These are phyloP conservation scores for Antennarius maculatus DNA, from an alignment of 2,797 vertebrate species.

Conservation along the genomic window DNA sequence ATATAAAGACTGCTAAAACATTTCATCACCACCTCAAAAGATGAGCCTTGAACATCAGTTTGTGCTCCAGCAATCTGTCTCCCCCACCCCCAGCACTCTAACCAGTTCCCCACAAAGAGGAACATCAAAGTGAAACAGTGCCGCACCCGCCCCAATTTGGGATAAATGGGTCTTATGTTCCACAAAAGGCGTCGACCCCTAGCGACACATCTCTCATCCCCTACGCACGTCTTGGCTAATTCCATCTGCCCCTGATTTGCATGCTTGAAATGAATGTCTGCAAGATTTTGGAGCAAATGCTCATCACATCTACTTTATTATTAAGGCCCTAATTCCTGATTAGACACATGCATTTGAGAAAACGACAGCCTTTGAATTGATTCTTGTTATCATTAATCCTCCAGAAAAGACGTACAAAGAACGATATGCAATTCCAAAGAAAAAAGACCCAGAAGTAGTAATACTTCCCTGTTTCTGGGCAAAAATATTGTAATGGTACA, in stretches of 20 bases:
- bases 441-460: not conserved
- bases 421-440: conserved; percentile 24
- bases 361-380: conserved; percentile 62
- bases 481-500: not conserved
- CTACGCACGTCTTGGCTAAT: conserved; percentile 67
- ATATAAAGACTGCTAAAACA: conserved; percentile 50
- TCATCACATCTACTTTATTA: conserved; percentile 66
- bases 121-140: conserved; percentile 78
- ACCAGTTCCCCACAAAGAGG: conserved; percentile 56
- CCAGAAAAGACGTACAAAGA: conserved; percentile 39
- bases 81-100: conserved; percentile 22
- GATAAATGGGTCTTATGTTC: conserved; percentile 82
- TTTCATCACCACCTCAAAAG: conserved; percentile 73
- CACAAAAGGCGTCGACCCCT: conserved; percentile 74
- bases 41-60: conserved; percentile 75
- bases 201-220: conserved; percentile 68
- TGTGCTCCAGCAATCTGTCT: conserved; percentile 54
- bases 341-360: conserved; percentile 64
- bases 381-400: conserved; percentile 74
- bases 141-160: conserved; percentile 75
- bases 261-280: conserved; percentile 66
- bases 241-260: conserved; percentile 78
- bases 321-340: conserved; percentile 72
- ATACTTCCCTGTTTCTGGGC: conserved; percentile 6
- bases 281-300: conserved; percentile 60